phyloP scores from a whole-genome alignment of 2,888 invertebrate species.

The Mesochorus sp. region DNA sequence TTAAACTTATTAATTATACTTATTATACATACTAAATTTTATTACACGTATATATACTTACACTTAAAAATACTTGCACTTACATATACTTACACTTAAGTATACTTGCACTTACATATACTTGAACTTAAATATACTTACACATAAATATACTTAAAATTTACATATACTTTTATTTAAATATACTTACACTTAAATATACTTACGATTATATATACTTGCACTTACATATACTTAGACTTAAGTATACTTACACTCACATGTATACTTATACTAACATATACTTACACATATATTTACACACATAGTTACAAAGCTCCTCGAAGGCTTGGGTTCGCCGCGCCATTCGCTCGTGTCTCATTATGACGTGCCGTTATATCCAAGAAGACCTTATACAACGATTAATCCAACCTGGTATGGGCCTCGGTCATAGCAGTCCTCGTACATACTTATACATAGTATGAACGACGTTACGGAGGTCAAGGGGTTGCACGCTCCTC shows the following conservation, averaged over 20 bases:
- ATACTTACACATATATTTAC: conserved; percentile 1
- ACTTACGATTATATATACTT: background rate
- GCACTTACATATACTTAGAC: conserved; percentile 8
- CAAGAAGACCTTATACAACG: conserved; percentile 64
- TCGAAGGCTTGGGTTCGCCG: conserved; percentile 54
- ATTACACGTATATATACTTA: too few relatives aligned
- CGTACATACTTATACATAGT: background rate
- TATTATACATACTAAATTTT: too few relatives aligned
- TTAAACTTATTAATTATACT: too few relatives aligned
- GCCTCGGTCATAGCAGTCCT: conserved; percentile 35
- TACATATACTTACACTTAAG: too few relatives aligned
- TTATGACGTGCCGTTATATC: conserved; percentile 67
- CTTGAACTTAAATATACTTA: background rate
- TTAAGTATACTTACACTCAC: conserved; percentile 1
- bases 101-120: conserved; percentile 1
- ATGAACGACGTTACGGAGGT: conserved; percentile 46
- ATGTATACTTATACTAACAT: background rate
- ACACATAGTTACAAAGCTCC: conserved; percentile 29
- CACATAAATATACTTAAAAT: background rate
- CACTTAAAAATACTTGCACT: too few relatives aligned
- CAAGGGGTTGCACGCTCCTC: conserved; percentile 49
- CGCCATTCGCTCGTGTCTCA: conserved; percentile 64
- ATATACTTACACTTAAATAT: background rate
- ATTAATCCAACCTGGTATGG: conserved; percentile 63
- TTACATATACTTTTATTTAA: conserved; percentile 2